Evolutionary conservation across 2,113 vertebrate species (phyloP), one percentile per base, ranked within the genome.

Genomic region (Gulo gulo): DNA sequence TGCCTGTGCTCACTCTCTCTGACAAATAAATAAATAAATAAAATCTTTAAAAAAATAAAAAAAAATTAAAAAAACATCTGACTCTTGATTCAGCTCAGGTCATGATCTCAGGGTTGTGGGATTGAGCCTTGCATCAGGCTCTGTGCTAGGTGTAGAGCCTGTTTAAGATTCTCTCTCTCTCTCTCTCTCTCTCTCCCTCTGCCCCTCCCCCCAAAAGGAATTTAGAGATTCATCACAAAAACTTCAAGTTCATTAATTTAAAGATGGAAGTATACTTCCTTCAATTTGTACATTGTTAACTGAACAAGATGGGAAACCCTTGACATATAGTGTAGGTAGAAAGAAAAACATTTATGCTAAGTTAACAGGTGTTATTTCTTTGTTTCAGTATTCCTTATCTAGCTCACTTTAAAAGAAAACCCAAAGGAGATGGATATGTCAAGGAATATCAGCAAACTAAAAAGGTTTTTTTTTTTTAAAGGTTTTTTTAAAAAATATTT

Each of bases 211-310:
- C 29, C 13, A n/a, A 69, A 67, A 74, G 13, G 61, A 84, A 88
- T 97, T 94, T 91, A 87, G 57, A 93, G 82, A 92, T 97, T 83
- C 4, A 80, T 31, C 12, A 14, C 55, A 76, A 92, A 85, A 91
- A 95, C 45, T 96, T 36, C n/a, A 55, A 86, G 67, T 76, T 86
- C 73, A 86, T 57, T 84, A 57, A 57, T 65, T 93, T 85, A 96
- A 96, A 94, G 47, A 71, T 29, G 8, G 0, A 79, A 6, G 16
- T 57, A 16, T 29, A 34, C n/a, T 73, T 74, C 87, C 52, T 36
- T 86, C n/a, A 90, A 52, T 52, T 50, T 90, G 13, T 61, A 24
- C 1, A 2, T 42, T 84, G 15, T n/a, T 91, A 16, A 61, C 81
- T 81, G 42, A 59, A 65, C 2, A 52, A 31, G 39, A 87, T 13